Evolutionary conservation across 2,797 vertebrate genomes (phyloP), one percentile per base, ranked within the genome.

Genomic region (Darevskia mixta): DNA sequence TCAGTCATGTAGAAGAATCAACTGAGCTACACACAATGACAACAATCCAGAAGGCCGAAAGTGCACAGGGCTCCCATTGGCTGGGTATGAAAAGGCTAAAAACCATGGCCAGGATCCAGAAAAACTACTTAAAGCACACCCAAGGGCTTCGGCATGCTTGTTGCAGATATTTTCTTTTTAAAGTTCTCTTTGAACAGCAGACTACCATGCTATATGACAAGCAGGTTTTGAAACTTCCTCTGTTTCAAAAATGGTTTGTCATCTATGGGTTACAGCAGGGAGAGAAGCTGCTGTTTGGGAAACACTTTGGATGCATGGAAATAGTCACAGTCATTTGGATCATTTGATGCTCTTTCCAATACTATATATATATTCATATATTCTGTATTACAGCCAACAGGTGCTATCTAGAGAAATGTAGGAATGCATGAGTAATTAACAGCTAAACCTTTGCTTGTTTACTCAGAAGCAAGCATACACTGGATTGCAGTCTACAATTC

Each of bases 11-110:
- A 84, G 82, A 81, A 89, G 64, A 76, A 86, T 55, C 82, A 89
- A 86, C 23, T 75, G 25, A 76, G 8, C 67, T 79, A 76, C 72
- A 66, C 27, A 85, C 41, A 41, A 81, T 27, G 25, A 81, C 5
- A 27, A 66, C n/a, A 85, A 80, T 55, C n/a, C 27, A 85, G 79
- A 86, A 89, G 83, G 83, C 32, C 78, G 77, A 20, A 71, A 79
- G 82, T 45, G 20, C 49, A 79, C 66, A 88, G 66, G 45, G 66
- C 75, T 84, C 35, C 87, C 75, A 88, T 88, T 88, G 77, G 35
- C 38, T 83, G 43, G 71, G 23, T 58, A 55, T 76, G 69, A 86
- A 86, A 89, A 76, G 78, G 41, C 83, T 43, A 76, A 81, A 76
- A 10, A 11, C 69, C 43, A 81, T 81, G 71, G 69, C 88, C 25